Evolutionary conservation across 2,113 vertebrate genomes (phyloP).

Genomic region (Labrus mixtus): DNA sequence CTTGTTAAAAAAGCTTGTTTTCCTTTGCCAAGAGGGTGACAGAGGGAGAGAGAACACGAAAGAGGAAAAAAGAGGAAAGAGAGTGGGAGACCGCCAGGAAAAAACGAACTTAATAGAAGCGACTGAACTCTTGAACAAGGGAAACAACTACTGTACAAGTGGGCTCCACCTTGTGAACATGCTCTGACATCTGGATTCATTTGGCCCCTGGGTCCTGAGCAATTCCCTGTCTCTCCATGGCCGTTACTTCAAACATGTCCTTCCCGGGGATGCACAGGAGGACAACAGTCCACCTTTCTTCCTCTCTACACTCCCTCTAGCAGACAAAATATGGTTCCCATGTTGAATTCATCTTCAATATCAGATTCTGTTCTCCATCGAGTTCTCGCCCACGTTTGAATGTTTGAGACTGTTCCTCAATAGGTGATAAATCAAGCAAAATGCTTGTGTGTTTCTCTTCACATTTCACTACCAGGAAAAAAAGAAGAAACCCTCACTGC

Average conservation of each 20-base stretch:
- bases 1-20: conserved; percentile 52
- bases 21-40: conserved; percentile 55
- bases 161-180: conserved; percentile 74
- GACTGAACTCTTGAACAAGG: conserved; percentile 67
- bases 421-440: conserved; percentile 54
- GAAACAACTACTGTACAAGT: conserved; percentile 75
- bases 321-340: conserved; percentile 31
- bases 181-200: conserved; percentile 77
- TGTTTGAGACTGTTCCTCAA: conserved; percentile 26
- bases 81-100: conserved; percentile 50
- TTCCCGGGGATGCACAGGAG: conserved; percentile 8
- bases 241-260: conserved; percentile 61
- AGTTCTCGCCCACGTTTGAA: conserved; percentile 33
- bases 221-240: conserved; percentile 63
- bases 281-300: conserved; percentile 48
- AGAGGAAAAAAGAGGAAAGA: conserved; percentile 30
- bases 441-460: conserved; percentile 42
- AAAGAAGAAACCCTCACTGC: conserved; percentile 34
- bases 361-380: conserved; percentile 27
- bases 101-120: conserved; percentile 54
- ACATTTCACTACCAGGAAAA: conserved; percentile 48
- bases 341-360: conserved; percentile 31
- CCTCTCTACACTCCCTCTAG: conserved; percentile 24
- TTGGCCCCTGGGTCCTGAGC: conserved; percentile 66
- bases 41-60: conserved; percentile 41